These are phyloP conservation scores for Heliconius aoede DNA, from an alignment of 2,888 invertebrate species.

Conservation along the genomic window DNA sequence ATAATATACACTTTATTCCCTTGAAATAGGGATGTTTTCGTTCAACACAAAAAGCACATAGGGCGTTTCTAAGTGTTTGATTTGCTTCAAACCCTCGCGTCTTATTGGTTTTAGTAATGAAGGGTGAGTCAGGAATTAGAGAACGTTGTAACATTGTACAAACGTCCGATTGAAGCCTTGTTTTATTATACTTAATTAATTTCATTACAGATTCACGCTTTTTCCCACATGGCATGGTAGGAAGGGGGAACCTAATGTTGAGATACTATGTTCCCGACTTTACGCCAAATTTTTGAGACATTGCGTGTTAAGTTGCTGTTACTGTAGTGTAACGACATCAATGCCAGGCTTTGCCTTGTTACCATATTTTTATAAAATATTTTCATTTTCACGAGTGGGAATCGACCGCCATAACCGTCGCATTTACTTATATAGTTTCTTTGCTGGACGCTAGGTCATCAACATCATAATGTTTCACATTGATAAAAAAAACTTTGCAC, in stretches of 20 bases:
- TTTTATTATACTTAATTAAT: neutral
- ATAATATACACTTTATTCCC: slow-evolving; percentile 46
- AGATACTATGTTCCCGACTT: neutral
- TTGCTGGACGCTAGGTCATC: no score
- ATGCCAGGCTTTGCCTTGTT: no score
- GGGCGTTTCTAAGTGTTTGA: slow-evolving; percentile 66
- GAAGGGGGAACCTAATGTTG: neutral
- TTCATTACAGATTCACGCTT: neutral
- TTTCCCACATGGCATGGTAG: neutral
- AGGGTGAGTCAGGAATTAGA: slow-evolving; percentile 70
- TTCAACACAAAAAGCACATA: slow-evolving; percentile 54
- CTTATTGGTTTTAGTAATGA: slow-evolving; percentile 79
- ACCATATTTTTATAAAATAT: no score
- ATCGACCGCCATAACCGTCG: no score
- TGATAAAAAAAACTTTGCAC: no score
- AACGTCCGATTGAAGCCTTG: slow-evolving; percentile 54
- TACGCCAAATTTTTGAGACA: neutral
- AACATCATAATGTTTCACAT: no score
- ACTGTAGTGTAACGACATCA: no score
- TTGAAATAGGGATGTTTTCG: slow-evolving; percentile 52
- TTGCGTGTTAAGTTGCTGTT: no score
- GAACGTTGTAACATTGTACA: slow-evolving; percentile 69
- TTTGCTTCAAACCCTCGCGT: slow-evolving; percentile 71
- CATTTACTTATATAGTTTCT: no score
- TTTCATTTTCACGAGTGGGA: no score